Evolutionary conservation across 2,888 invertebrate genomes (phyloP).

Genomic region (Polydrusus pterygomalis): DNA sequence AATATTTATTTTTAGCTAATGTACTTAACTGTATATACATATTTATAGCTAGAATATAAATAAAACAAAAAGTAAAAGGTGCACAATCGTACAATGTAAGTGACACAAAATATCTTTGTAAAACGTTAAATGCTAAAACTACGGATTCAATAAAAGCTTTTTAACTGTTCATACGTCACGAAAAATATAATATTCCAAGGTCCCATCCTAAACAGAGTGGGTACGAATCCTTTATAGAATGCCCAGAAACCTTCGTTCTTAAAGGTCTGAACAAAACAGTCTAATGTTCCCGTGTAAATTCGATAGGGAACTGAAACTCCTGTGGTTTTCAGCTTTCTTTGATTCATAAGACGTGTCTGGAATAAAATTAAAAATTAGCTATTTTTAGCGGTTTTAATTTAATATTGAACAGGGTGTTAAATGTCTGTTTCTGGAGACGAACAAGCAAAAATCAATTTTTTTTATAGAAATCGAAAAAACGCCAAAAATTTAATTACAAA

Average conservation of each 20-base stretch:
- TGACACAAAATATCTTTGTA: slow-evolving; percentile 34
- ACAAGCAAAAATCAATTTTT: too few relatives aligned
- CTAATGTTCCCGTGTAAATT: slow-evolving; percentile 88
- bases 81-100: slow-evolving; percentile 38
- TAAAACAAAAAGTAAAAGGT: slow-evolving; percentile 46
- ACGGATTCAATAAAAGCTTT: slow-evolving; percentile 77
- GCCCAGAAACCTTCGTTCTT: slow-evolving; percentile 90
- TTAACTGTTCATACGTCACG: slow-evolving; percentile 93
- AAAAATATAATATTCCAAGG: slow-evolving; percentile 99
- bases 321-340: slow-evolving; percentile 76
- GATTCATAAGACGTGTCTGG: slow-evolving; percentile 96
- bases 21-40: slow-evolving; percentile 44
- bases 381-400: too few relatives aligned
- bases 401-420: too few relatives aligned
- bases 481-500: too few relatives aligned
- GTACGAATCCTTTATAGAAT: slow-evolving; percentile 95
- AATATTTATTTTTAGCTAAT: slow-evolving; percentile 49
- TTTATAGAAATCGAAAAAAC: too few relatives aligned
- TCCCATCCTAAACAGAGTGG: slow-evolving; percentile 96
- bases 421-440: too few relatives aligned
- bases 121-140: slow-evolving; percentile 28
- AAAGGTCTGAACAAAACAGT: slow-evolving; percentile 83
- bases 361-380: background rate
- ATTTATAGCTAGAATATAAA: slow-evolving; percentile 49
- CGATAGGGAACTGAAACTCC: slow-evolving; percentile 74